Conservation (phyloP, 37 sponge, comb jelly and placozoan genomes). For the Chondrosia reniformis region DNA sequence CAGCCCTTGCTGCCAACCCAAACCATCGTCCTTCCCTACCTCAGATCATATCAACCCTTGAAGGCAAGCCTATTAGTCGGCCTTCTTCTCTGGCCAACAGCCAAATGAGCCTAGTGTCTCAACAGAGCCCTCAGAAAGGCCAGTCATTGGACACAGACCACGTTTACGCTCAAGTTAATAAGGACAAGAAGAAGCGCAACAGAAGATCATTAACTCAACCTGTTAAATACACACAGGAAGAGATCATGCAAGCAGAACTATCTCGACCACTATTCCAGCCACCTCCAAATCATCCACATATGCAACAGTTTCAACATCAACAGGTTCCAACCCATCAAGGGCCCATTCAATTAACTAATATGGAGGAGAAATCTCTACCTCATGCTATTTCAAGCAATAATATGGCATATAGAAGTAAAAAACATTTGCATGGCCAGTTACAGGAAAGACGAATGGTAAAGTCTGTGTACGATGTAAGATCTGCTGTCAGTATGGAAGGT, state of each 20-base stretch:
- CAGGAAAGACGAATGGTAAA: neutral
- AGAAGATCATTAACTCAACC: neutral
- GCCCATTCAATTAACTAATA: neutral
- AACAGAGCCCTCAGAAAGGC: neutral
- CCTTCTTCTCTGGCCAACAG: too few relatives aligned
- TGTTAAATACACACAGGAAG: neutral
- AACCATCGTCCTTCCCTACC: neutral
- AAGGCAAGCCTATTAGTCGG: too few relatives aligned
- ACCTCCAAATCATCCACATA: neutral
- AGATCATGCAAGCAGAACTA: slow-evolving; percentile 6
- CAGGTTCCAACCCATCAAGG: neutral
- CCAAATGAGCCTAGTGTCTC: too few relatives aligned
- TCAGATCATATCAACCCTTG: neutral
- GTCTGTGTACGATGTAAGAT: neutral
- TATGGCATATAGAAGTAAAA: neutral
- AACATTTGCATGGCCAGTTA: too few relatives aligned
- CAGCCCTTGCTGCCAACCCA: neutral
- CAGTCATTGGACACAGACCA: too few relatives aligned
- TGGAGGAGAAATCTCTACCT: neutral
- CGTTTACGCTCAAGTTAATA: neutral
- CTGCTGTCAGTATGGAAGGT: too few relatives aligned
- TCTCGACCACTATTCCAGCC: neutral
- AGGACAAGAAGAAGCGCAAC: neutral
- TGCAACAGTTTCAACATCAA: neutral
- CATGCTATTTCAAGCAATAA: neutral